Conservation (phyloP, 2,113 vertebrate genomes). For the Limanda limanda region DNA sequence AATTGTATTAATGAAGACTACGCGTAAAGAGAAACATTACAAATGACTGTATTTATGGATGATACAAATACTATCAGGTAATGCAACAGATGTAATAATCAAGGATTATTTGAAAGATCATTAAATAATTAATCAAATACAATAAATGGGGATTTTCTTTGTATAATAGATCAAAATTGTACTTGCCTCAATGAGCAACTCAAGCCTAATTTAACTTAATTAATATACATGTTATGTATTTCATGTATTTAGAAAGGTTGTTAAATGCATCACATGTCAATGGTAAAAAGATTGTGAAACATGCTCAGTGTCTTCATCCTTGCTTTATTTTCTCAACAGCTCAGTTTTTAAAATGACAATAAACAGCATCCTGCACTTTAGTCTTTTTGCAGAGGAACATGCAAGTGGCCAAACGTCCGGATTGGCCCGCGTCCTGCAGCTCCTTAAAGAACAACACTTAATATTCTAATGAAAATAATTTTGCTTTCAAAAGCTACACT, state of each 20-base stretch:
- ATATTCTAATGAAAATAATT: constrained; percentile 13
- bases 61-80: not conserved
- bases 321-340: constrained; percentile 43
- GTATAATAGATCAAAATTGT: too few relatives aligned
- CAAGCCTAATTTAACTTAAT: not conserved
- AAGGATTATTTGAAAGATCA: not conserved
- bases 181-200: not conserved
- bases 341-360: not conserved
- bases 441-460: not conserved
- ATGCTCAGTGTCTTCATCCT: not conserved
- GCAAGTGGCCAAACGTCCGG: not conserved
- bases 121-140: not conserved
- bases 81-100: not conserved
- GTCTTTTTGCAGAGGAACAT: constrained; percentile 25
- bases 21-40: not conserved
- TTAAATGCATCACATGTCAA: not conserved
- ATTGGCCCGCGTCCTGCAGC: not conserved
- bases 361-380: not conserved
- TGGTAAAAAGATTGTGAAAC: not conserved
- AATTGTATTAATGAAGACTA: too few relatives aligned
- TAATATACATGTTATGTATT: not conserved
- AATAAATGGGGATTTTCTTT: too few relatives aligned
- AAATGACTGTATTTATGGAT: not conserved
- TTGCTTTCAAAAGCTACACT: not conserved
- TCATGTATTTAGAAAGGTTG: not conserved